Percentiles rank a stretch among this genome's conserved stretches.
These are phyloP conservation scores for Kryptolebias marmoratus DNA, from an alignment of 2,113 vertebrate genomes.

Conservation along the genomic window DNA sequence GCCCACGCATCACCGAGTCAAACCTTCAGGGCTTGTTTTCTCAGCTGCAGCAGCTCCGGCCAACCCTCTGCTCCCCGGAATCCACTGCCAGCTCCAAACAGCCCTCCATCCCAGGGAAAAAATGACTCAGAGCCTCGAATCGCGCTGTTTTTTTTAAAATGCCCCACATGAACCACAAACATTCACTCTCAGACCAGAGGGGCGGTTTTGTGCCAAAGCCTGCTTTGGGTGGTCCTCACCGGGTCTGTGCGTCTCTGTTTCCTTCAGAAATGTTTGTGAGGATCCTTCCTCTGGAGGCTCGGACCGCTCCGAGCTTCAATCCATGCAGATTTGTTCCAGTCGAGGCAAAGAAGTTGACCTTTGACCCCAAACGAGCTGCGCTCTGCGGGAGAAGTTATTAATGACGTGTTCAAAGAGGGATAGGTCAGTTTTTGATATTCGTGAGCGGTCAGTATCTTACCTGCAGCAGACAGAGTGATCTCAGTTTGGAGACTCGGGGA, in stretches of 20 bases:
- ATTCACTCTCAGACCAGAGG: constrained; percentile 16
- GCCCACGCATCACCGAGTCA: background rate
- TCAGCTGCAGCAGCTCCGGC: constrained; percentile 57
- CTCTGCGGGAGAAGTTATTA: background rate
- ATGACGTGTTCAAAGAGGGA: background rate
- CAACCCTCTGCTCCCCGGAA: constrained; percentile 29
- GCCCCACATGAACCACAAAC: constrained; percentile 3
- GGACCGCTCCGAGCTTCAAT: background rate
- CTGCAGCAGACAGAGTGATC: background rate
- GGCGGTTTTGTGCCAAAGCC: constrained; percentile 12
- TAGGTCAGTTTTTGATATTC: background rate
- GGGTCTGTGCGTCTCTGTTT: background rate
- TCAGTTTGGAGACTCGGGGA: too few species aligned
- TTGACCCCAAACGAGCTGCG: background rate
- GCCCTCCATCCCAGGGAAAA: constrained; percentile 12
- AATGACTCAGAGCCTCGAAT: constrained; percentile 28
- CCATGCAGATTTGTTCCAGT: background rate
- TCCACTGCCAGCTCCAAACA: constrained; percentile 14
- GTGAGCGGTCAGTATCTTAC: background rate
- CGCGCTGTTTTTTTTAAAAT: constrained; percentile 39
- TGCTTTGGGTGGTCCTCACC: constrained; percentile 19
- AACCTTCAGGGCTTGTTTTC: constrained; percentile 44
- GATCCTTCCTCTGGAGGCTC: background rate
- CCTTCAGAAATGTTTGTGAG: background rate
- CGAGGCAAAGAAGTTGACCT: background rate